Evolutionary conservation across 2,888 invertebrate species (phyloP), one percentile per base, ranked within the genome.

Genomic region (Hoplodrina blanda): DNA sequence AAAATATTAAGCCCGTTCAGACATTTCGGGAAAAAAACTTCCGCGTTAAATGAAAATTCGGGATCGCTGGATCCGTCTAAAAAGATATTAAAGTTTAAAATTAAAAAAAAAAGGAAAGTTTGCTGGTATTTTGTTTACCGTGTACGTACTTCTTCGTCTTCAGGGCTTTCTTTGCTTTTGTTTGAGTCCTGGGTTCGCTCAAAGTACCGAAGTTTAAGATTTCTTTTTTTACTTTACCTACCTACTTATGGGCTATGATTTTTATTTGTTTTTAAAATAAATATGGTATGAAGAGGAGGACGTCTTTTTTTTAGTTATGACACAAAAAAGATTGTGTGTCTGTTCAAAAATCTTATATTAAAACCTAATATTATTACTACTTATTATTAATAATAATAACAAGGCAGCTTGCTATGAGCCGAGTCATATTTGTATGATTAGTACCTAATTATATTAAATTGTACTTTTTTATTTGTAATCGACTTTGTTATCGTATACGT

Each of bases 1-100:
- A 81, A 82, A 82, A 82, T 85, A 83, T 86, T 83, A 87, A 83
- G 79, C 80, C 80, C 60, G 78, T 80, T 81, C 78, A 69, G 79
- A 72, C 65, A 65, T 73, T 81, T 62, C 65, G 55, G 56, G 50
- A 71, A 37, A 33, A 25, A 82, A 83, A 75, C 73, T 77, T 85
- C 71, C 75, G 68, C 54, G 44, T 79, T 64, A 83, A 79, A 83
- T 79, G 79, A 79, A 83, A 82, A 81, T 62, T 72, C 71, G 66
- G 73, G 37, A 69, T 73, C 61, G n/a, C 46, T 8, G 63, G 73
- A 59, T 68, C 37, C 61, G 54, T 68, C 59, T 64, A 74, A 80
- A 84, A 64, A 66, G 30, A 75, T 85, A 78, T 80, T 73, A 78
- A 82, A 79, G 78, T 76, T 75, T 73, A 69, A 78, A 74, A 83